A percentile compares a stretch with the other conserved stretches of the same genome.
phyloP scores from a whole-genome alignment of 2,888 invertebrate genomes.

The Aethes cnicana region DNA sequence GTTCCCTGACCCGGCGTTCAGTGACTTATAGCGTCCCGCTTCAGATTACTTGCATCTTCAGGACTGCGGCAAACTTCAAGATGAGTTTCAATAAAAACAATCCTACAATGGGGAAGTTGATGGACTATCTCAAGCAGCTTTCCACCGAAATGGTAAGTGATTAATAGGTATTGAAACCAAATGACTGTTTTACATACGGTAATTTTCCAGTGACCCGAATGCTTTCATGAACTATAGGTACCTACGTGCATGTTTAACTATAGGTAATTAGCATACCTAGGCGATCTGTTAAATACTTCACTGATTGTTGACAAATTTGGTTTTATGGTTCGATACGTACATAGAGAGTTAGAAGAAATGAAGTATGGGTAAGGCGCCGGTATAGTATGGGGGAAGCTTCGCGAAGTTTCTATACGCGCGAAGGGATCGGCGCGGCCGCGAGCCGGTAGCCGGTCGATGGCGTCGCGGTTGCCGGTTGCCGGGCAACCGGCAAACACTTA shows the following conservation, averaged over 20 bases:
- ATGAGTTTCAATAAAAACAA: conserved; percentile 81
- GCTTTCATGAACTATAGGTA: conserved; percentile 32
- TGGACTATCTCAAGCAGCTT: conserved; percentile 77
- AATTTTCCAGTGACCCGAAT: conserved; percentile 36
- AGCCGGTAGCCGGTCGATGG: conserved; percentile 40
- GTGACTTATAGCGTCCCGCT: conserved; percentile 39
- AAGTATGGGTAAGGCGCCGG: background rate
- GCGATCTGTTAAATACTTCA: conserved; percentile 9
- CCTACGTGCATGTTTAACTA: conserved; percentile 23
- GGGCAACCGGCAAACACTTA: conserved; percentile 47
- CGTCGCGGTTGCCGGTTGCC: conserved; percentile 50
- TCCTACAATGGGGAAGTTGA: conserved; percentile 78
- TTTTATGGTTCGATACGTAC: conserved; percentile 5
- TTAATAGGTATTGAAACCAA: conserved; percentile 8
- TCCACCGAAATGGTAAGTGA: conserved; percentile 78
- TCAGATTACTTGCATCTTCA: conserved; percentile 28
- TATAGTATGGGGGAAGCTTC: conserved; percentile 32
- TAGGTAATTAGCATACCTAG: conserved; percentile 29
- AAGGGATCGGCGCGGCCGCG: too few relatives aligned
- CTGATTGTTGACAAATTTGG: background rate
- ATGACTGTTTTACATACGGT: conserved; percentile 19
- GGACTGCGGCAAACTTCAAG: conserved; percentile 51
- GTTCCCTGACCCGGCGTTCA: conserved; percentile 60
- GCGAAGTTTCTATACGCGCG: conserved; percentile 46
- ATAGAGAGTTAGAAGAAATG: background rate